A percentile compares a stretch with the other conserved stretches of the same genome.
phyloP scores from a whole-genome alignment of 2,113 vertebrate species.

The Corythoichthys intestinalis region DNA sequence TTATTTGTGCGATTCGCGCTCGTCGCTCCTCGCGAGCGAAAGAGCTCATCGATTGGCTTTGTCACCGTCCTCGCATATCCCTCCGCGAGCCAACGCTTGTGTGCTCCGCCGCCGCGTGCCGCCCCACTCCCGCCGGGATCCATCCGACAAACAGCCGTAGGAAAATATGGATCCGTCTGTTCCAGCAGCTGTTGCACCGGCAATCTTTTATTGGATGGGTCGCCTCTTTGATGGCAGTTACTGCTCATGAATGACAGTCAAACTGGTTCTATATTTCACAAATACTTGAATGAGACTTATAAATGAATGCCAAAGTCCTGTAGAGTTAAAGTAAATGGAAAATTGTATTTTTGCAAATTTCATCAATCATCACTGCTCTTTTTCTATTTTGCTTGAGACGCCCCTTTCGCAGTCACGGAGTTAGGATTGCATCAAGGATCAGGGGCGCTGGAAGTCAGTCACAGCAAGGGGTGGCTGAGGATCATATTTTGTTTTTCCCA shows the following conservation, averaged over 20 bases:
- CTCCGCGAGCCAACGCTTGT: slow-evolving; percentile 37
- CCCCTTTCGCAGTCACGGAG: no score
- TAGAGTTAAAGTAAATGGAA: no score
- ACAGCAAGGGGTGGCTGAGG: no score
- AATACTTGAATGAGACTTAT: background rate
- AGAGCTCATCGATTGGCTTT: slow-evolving; percentile 58
- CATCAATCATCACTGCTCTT: no score
- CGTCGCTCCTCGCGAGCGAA: slow-evolving; percentile 39
- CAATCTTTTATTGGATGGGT: background rate
- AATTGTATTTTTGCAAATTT: no score
- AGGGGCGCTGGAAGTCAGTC: no score
- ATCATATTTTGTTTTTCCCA: no score
- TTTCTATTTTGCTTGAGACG: no score
- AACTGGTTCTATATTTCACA: background rate
- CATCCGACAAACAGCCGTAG: slow-evolving; percentile 7
- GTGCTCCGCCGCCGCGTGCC: slow-evolving; percentile 13
- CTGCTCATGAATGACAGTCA: background rate
- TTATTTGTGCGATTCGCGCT: slow-evolving; percentile 58
- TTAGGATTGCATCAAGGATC: no score
- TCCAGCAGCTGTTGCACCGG: background rate
- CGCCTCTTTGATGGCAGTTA: background rate
- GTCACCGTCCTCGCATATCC: slow-evolving; percentile 34
- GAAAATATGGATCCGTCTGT: slow-evolving; percentile 1
- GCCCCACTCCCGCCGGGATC: background rate
- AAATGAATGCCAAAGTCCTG: no score